phyloP scores from a whole-genome alignment of 2,113 vertebrate species.

The Mixornis gularis region DNA sequence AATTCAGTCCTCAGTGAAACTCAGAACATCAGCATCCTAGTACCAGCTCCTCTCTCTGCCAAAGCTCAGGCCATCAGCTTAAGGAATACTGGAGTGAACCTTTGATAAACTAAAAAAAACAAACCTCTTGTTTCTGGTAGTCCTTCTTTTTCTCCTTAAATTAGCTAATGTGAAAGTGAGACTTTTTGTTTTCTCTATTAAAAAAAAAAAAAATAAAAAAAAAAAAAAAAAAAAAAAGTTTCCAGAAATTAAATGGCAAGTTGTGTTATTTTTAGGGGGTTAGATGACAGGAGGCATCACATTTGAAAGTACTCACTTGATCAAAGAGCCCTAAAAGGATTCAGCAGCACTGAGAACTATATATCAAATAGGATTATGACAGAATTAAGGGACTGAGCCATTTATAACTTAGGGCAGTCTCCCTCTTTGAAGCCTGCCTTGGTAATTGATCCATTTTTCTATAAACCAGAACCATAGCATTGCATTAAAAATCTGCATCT shows the following conservation, averaged over 20 bases:
- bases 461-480: slow-evolving; percentile 67
- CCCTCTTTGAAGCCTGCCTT: slow-evolving; percentile 73
- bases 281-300: slow-evolving; percentile 60
- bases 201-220: not conserved
- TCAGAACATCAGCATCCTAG: not conserved
- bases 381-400: slow-evolving; percentile 73
- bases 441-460: slow-evolving; percentile 70
- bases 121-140: not conserved
- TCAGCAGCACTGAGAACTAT: slow-evolving; percentile 66
- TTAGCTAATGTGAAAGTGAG: not conserved
- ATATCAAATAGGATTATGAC: slow-evolving; percentile 76
- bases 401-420: slow-evolving; percentile 72
- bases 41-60: not conserved
- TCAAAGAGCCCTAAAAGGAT: slow-evolving; percentile 76
- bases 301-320: slow-evolving; percentile 71
- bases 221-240: not conserved
- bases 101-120: not conserved
- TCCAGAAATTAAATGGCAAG: slow-evolving; percentile 62
- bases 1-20: not conserved
- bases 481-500: slow-evolving; percentile 67
- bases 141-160: not conserved
- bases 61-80: not conserved
- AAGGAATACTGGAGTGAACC: not conserved
- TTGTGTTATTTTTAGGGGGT: slow-evolving; percentile 66
- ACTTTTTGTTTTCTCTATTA: not conserved